Evolutionary conservation across 2,888 invertebrate species (phyloP).

Genomic region (Oeneis ivallda): DNA sequence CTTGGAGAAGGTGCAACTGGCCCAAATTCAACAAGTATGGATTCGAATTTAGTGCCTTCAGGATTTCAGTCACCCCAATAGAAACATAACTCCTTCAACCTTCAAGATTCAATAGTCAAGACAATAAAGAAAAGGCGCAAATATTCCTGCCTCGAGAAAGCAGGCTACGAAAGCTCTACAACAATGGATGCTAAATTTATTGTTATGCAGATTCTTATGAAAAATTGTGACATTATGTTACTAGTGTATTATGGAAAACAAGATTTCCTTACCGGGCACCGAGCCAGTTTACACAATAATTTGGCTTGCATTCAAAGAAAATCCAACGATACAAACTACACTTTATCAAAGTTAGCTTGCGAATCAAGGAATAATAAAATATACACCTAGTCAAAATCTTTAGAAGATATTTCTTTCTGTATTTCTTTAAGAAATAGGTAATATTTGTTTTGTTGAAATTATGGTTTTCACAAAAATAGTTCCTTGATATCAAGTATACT

Average conservation of each 20-base stretch:
- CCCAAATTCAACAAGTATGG: no score
- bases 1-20: no score
- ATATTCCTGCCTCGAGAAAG: neutral
- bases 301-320: constrained; percentile 45
- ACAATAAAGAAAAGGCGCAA: neutral
- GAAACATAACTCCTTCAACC: no score
- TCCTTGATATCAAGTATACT: no score
- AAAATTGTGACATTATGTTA: constrained; percentile 43
- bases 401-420: neutral
- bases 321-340: constrained; percentile 29
- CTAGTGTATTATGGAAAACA: constrained; percentile 44
- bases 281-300: constrained; percentile 47
- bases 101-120: neutral
- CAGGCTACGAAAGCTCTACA: neutral
- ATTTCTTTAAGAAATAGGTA: neutral
- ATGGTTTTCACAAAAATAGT: no score
- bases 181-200: constrained; percentile 33
- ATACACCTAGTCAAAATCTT: neutral
- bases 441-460: no score
- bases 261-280: constrained; percentile 43
- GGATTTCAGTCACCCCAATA: no score
- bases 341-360: constrained; percentile 30
- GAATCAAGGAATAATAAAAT: constrained; percentile 26
- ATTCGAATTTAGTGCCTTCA: no score
- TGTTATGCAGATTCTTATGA: constrained; percentile 42